phyloP scores from a whole-genome alignment of 2,888 invertebrate species.

The Eupithecia subfuscata region DNA sequence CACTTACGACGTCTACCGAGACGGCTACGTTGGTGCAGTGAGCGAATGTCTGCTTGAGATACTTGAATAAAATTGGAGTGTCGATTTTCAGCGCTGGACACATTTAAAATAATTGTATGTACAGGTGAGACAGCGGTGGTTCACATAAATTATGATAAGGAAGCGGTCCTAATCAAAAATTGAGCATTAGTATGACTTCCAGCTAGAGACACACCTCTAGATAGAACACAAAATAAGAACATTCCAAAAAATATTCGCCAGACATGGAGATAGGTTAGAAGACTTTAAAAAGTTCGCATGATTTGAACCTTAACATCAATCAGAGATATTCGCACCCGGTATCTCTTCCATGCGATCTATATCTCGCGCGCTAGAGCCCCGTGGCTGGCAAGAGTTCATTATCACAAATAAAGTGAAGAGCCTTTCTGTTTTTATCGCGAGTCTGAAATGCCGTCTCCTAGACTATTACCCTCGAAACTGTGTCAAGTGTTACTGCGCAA shows the following conservation, averaged over 20 bases:
- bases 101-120: too few relatives aligned
- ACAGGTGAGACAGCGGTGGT: too few relatives aligned
- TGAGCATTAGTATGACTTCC: neutral
- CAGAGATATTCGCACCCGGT: neutral
- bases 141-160: neutral
- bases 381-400: constrained; percentile 71
- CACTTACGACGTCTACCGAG: neutral
- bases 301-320: neutral
- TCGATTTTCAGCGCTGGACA: neutral
- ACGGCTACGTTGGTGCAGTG: neutral
- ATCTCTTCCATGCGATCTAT: constrained; percentile 48
- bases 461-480: constrained; percentile 62
- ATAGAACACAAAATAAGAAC: neutral
- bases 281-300: neutral
- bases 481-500: constrained; percentile 59
- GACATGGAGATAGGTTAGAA: neutral
- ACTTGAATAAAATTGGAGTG: neutral
- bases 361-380: constrained; percentile 47
- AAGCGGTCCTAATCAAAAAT: neutral
- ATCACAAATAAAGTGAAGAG: constrained; percentile 75
- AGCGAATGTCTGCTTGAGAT: neutral
- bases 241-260: neutral
- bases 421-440: constrained; percentile 72
- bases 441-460: constrained; percentile 54
- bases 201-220: neutral